These are phyloP conservation scores for Drosophila mercatorum DNA, from an alignment of 2,888 invertebrate species.

Conservation along the genomic window DNA sequence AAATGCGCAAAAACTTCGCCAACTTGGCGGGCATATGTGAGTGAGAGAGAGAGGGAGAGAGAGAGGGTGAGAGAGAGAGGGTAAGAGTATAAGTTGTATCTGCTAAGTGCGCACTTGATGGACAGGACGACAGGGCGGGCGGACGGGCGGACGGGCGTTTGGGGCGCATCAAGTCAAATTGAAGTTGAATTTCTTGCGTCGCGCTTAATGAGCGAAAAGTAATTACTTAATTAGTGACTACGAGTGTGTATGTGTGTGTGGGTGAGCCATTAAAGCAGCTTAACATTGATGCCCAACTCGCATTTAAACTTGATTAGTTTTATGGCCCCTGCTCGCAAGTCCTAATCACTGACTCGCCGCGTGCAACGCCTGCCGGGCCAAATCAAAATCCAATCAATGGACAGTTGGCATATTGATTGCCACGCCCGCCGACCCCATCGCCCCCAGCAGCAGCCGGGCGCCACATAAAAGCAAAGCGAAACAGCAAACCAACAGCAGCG, in stretches of 20 bases:
- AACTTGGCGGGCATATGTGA: constrained; percentile 15
- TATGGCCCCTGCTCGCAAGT: constrained; percentile 40
- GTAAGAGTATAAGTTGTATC: constrained; percentile 13
- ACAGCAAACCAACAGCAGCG: background rate
- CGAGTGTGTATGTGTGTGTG: constrained; percentile 19
- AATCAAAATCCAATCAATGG: constrained; percentile 77
- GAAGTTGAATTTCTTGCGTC: constrained; percentile 68
- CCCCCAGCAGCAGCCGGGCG: constrained; percentile 6
- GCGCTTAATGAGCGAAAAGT: constrained; percentile 78
- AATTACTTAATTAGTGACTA: constrained; percentile 77
- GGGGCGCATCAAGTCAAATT: constrained; percentile 64
- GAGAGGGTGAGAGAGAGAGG: constrained; percentile 3
- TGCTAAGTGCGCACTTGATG: constrained; percentile 59
- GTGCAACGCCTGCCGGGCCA: constrained; percentile 49
- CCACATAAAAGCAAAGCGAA: constrained; percentile 5
- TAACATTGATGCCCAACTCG: constrained; percentile 64
- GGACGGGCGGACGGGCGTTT: background rate
- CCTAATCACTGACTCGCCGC: constrained; percentile 48
- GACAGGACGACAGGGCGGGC: constrained; percentile 38
- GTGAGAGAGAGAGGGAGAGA: constrained; percentile 11
- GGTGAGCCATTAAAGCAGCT: constrained; percentile 67
- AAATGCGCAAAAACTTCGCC: constrained; percentile 62
- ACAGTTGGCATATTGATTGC: constrained; percentile 72
- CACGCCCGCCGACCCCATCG: background rate
- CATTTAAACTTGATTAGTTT: constrained; percentile 79